Percentiles rank a stretch among this genome's conserved stretches.
These are phyloP conservation scores for Plagodis pulveraria DNA, from an alignment of 2,888 invertebrate genomes.

Conservation along the genomic window DNA sequence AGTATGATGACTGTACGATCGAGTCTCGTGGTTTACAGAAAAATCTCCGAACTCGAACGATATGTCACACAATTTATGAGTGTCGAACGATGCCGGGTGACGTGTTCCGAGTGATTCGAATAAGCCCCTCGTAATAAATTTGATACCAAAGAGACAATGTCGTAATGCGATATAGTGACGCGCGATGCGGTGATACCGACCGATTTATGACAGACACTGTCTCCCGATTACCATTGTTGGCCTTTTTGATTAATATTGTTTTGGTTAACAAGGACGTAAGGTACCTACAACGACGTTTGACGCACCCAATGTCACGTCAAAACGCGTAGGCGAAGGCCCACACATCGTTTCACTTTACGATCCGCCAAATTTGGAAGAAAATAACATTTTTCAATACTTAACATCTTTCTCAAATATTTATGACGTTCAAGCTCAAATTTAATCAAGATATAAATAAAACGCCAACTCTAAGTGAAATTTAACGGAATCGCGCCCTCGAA, in stretches of 20 bases:
- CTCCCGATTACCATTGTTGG: constrained; percentile 53
- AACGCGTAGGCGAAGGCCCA: constrained; percentile 29
- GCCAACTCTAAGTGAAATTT: constrained; percentile 13
- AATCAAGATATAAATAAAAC: constrained; percentile 26
- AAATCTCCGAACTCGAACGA: constrained; percentile 71
- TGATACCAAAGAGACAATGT: constrained; percentile 77
- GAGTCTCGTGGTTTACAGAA: constrained; percentile 54
- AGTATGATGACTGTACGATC: constrained; percentile 39
- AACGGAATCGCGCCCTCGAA: constrained; percentile 23
- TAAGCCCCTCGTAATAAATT: constrained; percentile 71
- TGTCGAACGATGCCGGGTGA: constrained; percentile 64
- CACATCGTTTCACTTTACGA: constrained; percentile 22
- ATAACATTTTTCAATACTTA: constrained; percentile 26
- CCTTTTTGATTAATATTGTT: constrained; percentile 57
- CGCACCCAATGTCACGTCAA: constrained; percentile 6
- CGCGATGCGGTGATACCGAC: constrained; percentile 69
- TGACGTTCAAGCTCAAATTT: constrained; percentile 13
- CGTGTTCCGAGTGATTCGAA: constrained; percentile 71
- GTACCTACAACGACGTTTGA: constrained; percentile 10
- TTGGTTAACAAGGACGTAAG: constrained; percentile 37
- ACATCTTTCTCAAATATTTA: constrained; percentile 16
- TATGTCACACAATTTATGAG: constrained; percentile 81
- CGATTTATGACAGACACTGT: constrained; percentile 70
- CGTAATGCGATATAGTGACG: constrained; percentile 75
- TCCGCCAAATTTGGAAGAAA: constrained; percentile 30